phyloP scores from a whole-genome alignment of 35 echinoderm and acorn worm species.

The Stichopus chloronotus region DNA sequence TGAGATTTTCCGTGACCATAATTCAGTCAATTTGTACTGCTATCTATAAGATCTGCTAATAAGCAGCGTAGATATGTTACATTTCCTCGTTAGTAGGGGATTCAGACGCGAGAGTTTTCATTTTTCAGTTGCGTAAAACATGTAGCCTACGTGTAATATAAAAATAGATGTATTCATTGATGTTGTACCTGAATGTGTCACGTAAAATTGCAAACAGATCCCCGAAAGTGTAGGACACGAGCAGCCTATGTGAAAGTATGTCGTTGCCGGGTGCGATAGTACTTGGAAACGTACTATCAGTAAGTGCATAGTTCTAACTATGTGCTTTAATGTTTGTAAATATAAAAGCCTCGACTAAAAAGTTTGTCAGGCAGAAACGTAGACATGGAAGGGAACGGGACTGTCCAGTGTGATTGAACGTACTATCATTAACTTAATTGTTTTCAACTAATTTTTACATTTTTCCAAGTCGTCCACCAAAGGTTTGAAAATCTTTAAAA shows the following conservation, averaged over 20 bases:
- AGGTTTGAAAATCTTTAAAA: constrained; percentile 26
- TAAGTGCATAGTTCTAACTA: constrained; percentile 1
- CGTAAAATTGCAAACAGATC: neutral
- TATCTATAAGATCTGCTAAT: no score
- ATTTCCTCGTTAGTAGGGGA: no score
- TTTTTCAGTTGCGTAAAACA: no score
- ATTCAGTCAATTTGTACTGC: no score
- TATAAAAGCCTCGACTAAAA: constrained; percentile 13
- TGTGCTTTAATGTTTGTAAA: constrained; percentile 38
- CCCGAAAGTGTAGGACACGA: neutral
- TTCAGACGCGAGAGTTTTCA: no score
- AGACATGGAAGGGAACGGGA: neutral
- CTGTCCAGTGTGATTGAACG: constrained; percentile 20
- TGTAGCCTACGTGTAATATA: neutral
- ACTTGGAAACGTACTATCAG: constrained; percentile 1
- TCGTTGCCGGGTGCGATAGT: neutral
- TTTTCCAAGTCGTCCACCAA: constrained; percentile 63
- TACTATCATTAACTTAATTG: constrained; percentile 32
- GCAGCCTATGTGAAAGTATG: neutral
- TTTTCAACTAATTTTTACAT: constrained; percentile 60
- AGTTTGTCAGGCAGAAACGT: neutral
- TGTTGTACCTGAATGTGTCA: constrained; percentile 25
- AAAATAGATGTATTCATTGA: constrained; percentile 37
- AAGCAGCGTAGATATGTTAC: no score
- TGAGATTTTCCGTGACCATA: no score